Conservation (phyloP, 1,140 invertebrate species). For the Solenopsis fugax region DNA sequence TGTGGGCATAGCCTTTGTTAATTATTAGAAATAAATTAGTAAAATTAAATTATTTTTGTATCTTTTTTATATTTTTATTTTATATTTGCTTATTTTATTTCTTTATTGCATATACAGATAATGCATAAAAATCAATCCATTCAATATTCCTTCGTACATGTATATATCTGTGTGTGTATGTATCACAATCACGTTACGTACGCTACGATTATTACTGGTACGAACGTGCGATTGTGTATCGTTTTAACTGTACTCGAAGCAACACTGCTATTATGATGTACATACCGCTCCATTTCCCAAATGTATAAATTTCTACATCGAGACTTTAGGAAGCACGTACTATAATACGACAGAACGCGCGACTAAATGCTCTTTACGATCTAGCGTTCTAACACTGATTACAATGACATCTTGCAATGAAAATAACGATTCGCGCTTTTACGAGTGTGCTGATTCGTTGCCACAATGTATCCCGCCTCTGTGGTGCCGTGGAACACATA, state of each 20-base stretch:
- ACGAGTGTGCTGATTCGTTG: neutral
- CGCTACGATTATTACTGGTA: neutral
- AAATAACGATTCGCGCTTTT: constrained; percentile 50
- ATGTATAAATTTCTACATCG: constrained; percentile 23
- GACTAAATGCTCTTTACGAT: constrained; percentile 44
- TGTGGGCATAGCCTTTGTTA: too few species aligned
- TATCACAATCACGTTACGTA: neutral
- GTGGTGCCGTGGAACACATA: neutral
- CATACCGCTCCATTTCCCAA: constrained; percentile 4
- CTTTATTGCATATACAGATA: neutral
- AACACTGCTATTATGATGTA: neutral
- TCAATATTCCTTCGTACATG: neutral
- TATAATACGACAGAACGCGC: neutral
- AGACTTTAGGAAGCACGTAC: neutral
- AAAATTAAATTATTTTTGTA: neutral
- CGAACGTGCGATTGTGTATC: neutral
- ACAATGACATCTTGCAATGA: constrained; percentile 19
- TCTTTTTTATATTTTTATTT: neutral
- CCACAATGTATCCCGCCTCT: neutral
- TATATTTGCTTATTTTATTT: neutral
- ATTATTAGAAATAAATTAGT: neutral
- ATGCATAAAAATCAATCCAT: neutral
- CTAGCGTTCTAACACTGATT: constrained; percentile 31
- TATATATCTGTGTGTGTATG: neutral
- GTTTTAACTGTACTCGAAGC: neutral